A percentile compares a stretch with the other conserved stretches of the same genome.
These are phyloP conservation scores for Eupithecia centaureata DNA, from an alignment of 2,888 invertebrate genomes.

Conservation along the genomic window DNA sequence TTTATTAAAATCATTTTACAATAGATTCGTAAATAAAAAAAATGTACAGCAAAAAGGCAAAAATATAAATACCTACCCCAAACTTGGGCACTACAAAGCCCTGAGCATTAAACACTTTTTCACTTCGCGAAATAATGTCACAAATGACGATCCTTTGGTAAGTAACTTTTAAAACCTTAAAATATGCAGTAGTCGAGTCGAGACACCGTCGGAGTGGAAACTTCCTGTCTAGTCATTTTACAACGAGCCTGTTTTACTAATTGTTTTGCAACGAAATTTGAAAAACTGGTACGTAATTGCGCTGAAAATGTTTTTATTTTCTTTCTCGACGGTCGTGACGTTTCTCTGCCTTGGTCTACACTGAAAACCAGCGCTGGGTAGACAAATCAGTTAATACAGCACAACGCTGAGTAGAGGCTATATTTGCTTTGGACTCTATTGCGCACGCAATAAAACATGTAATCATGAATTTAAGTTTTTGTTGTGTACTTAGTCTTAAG, in stretches of 20 bases:
- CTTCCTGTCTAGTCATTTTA: constrained; percentile 24
- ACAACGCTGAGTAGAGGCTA: too few relatives aligned
- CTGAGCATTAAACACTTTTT: neutral
- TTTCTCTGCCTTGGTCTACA: too few relatives aligned
- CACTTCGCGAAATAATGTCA: neutral
- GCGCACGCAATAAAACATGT: too few relatives aligned
- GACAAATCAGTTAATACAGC: too few relatives aligned
- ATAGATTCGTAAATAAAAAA: neutral
- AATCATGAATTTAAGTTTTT: too few relatives aligned
- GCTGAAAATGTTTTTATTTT: neutral
- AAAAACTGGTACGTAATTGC: neutral
- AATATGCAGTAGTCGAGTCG: constrained; percentile 16
- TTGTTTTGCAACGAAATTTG: neutral
- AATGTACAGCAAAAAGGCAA: neutral
- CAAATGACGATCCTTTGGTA: neutral
- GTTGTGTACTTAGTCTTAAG: too few relatives aligned
- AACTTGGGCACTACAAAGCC: neutral
- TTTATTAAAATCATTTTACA: too few relatives aligned
- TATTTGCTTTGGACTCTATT: too few relatives aligned
- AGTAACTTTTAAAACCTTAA: constrained; percentile 6
- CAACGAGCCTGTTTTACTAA: neutral
- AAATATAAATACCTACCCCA: neutral
- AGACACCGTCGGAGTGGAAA: constrained; percentile 5
- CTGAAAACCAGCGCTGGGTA: too few relatives aligned
- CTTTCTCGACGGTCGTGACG: too few relatives aligned